phyloP scores from a whole-genome alignment of 2,797 vertebrate species.

The Atherinosoma microstoma region DNA sequence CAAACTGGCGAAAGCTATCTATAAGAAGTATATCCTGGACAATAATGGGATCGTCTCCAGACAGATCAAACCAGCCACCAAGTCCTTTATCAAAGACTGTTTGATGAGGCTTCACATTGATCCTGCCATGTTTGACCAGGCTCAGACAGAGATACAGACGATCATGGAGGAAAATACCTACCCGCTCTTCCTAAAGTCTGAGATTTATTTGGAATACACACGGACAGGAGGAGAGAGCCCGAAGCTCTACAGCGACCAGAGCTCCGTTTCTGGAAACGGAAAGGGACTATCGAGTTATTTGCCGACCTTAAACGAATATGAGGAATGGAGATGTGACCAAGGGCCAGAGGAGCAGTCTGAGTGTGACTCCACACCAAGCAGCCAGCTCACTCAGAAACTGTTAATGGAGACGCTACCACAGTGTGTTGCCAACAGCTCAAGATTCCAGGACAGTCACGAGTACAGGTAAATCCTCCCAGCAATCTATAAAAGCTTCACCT shows the following conservation, averaged over 20 bases:
- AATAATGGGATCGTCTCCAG: slow-evolving; percentile 92
- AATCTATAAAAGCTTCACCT: slow-evolving; percentile 54
- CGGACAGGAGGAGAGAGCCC: slow-evolving; percentile 95
- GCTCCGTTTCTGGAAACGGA: slow-evolving; percentile 87
- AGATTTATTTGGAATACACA: slow-evolving; percentile 97
- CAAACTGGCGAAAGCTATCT: slow-evolving; percentile 96
- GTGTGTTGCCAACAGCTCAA: slow-evolving; percentile 80
- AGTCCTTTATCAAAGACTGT: slow-evolving; percentile 97
- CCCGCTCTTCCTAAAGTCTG: slow-evolving; percentile 96
- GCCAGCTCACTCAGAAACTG: slow-evolving; percentile 89
- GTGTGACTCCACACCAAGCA: slow-evolving; percentile 82
- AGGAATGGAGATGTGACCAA: slow-evolving; percentile 92
- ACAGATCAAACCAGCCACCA: slow-evolving; percentile 96
- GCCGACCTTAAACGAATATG: slow-evolving; percentile 91
- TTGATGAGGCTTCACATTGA: slow-evolving; percentile 93
- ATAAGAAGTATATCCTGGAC: slow-evolving; percentile 96
- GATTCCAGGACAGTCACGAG: slow-evolving; percentile 90
- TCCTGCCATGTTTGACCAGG: slow-evolving; percentile 98
- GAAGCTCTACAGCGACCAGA: slow-evolving; percentile 89
- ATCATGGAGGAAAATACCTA: slow-evolving; percentile 98
- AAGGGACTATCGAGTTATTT: slow-evolving; percentile 89
- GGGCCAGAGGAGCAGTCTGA: slow-evolving; percentile 80
- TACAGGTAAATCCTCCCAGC: slow-evolving; percentile 88
- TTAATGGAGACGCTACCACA: slow-evolving; percentile 89
- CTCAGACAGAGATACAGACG: slow-evolving; percentile 95